Base-by-base conservation (phyloP, 2,888 invertebrate genomes). In the Chloroclysta siterata region DNA sequence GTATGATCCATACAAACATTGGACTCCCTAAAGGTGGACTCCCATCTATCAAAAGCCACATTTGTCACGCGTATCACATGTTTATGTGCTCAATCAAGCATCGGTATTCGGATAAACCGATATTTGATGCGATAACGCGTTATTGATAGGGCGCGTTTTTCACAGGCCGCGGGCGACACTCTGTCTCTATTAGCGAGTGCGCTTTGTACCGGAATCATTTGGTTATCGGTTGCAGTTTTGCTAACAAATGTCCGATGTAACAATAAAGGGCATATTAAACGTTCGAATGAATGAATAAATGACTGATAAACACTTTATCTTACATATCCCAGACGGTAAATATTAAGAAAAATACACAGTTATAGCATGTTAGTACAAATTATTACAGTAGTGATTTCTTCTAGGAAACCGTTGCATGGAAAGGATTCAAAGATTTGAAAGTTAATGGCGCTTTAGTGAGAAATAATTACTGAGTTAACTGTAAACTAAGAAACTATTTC, bases 131-230 rank as follows among this genome's bases (percentile, higher is more conserved):
- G 64, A 65, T 65, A 65, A 61, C 54, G 61, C 65, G 78, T 85
- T 86, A 90, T 87, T 84, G 83, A 89, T 90, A 82, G 80, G 70
- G 56, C 72, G 71, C 78, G 84, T 90, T 88, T 87, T 86, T 89
- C 89, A 87, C 71, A 72, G 75, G 79, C 83, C 77, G 66, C 77
- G 64, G 69, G 72, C 75, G 69, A 71, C 77, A 76, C 78, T 81
- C 75, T 73, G 76, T 82, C 83, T 81, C 83, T 78, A 82, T 83
- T 79, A 79, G 77, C 69, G 55, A 55, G 54, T 62, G 62, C 62
- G 62, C 52, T 62, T 56, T 56, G 60, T 47, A 56, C 28, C 28
- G 57, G 50, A 56, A 54, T 65, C 22, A 51, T 58, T 57, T 33
- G 57, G 57, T 62, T 65, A 65, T 65, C 55, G 58, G 52, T 14